These are phyloP conservation scores for Fukomys damarensis DNA, from an alignment of 2,113 vertebrate species.

Conservation along the genomic window DNA sequence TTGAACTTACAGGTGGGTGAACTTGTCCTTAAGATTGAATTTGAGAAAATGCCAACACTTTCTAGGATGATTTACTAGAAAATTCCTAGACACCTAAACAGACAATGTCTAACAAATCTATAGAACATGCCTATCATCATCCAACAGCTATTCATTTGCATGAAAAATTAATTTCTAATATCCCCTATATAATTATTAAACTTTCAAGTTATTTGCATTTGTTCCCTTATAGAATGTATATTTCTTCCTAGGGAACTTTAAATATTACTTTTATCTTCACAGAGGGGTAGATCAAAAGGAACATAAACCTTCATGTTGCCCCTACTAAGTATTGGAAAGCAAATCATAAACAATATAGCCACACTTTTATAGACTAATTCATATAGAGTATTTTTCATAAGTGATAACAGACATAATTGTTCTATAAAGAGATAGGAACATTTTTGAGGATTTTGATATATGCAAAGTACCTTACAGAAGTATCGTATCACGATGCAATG, in stretches of 20 bases:
- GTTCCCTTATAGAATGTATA: not conserved
- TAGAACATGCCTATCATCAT: not conserved
- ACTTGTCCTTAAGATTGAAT: not conserved
- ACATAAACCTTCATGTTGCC: not conserved
- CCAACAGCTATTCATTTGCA: not conserved
- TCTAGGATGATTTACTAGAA: not conserved
- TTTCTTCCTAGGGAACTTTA: not conserved
- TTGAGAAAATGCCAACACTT: not conserved
- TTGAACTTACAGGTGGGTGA: not conserved
- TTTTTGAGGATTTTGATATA: not conserved
- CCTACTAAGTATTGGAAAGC: not conserved
- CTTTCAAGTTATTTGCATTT: not conserved
- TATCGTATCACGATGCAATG: fast-evolving
- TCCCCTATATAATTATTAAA: not conserved
- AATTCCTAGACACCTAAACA: not conserved
- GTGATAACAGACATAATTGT: not conserved
- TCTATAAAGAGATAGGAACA: not conserved
- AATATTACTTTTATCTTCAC: not conserved
- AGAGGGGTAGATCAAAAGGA: not conserved
- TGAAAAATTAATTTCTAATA: not conserved
- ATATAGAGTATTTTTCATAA: not conserved
- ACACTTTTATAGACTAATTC: not conserved
- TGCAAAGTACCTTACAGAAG: not conserved
- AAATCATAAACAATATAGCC: not conserved
- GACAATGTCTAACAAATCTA: not conserved